phyloP scores from a whole-genome alignment of 1,140 invertebrate genomes.

The Chrysomallon squamiferum region DNA sequence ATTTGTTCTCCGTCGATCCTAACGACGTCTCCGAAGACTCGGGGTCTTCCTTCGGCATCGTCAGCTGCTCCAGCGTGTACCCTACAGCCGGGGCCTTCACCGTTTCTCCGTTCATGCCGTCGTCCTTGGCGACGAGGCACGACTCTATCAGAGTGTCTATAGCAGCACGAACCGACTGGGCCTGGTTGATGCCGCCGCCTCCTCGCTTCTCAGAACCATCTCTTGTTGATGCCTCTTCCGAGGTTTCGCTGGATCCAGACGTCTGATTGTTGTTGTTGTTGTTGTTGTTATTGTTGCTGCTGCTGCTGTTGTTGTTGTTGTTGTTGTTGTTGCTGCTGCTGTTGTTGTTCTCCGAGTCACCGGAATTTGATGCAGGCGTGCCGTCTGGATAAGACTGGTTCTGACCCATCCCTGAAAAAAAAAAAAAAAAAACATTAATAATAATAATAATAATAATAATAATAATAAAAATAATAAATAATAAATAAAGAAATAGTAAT shows the following conservation, averaged over 20 bases:
- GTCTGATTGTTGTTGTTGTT: background rate
- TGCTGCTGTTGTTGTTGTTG: background rate
- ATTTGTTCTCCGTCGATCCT: background rate
- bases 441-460: too few species aligned
- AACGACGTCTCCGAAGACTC: background rate
- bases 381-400: too few species aligned
- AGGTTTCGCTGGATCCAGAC: too few species aligned
- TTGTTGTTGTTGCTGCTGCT: background rate
- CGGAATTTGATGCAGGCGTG: background rate
- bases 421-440: too few species aligned
- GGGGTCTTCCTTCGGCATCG: conserved; percentile 61
- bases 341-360: background rate
- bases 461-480: too few species aligned
- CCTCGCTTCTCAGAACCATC: background rate
- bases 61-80: conserved; percentile 78
- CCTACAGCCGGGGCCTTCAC: conserved; percentile 79
- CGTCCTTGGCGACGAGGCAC: conserved; percentile 73
- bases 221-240: background rate
- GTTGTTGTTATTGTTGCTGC: background rate
- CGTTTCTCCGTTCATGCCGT: conserved; percentile 75
- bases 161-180: conserved; percentile 22
- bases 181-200: background rate
- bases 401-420: too few species aligned
- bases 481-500: too few species aligned
- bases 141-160: conserved; percentile 53